Conservation (phyloP, 2,888 invertebrate species). For the Didymodactylos carnosus region DNA sequence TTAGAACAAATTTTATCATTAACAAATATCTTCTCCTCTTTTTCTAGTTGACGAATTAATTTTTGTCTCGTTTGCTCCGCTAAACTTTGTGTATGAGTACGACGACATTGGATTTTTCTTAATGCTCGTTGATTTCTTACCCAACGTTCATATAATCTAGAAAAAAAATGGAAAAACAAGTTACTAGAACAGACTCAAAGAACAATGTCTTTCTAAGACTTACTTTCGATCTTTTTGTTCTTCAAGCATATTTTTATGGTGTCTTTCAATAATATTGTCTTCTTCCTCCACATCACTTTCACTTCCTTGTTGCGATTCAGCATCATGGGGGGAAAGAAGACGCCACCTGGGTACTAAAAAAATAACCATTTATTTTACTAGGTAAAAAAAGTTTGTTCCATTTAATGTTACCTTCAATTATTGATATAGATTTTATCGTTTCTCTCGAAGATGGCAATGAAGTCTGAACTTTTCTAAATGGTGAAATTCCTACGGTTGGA, state of each 20-base stretch:
- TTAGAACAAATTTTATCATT: not conserved
- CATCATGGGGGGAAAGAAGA: too few species aligned
- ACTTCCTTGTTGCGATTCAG: not conserved
- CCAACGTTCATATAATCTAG: not conserved
- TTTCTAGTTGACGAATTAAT: not conserved
- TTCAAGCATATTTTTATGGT: not conserved
- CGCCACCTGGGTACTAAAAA: too few species aligned
- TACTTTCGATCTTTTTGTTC: constrained; percentile 1
- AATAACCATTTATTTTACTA: too few species aligned
- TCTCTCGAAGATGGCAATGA: too few species aligned
- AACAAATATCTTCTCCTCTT: not conserved
- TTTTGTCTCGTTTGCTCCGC: not conserved
- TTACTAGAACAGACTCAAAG: too few species aligned
- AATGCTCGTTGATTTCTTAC: not conserved
- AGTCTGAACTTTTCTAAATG: too few species aligned
- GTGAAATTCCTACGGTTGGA: too few species aligned
- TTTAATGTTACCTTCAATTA: too few species aligned
- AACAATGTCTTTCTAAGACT: too few species aligned
- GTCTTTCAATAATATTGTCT: not conserved
- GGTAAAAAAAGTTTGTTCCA: too few species aligned
- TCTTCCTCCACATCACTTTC: not conserved
- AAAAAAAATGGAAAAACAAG: not conserved
- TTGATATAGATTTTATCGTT: too few species aligned
- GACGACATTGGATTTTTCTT: not conserved
- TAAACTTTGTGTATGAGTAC: not conserved